Evolutionary conservation across 2,797 vertebrate species (phyloP).

Genomic region (Hippoglossus hippoglossus): DNA sequence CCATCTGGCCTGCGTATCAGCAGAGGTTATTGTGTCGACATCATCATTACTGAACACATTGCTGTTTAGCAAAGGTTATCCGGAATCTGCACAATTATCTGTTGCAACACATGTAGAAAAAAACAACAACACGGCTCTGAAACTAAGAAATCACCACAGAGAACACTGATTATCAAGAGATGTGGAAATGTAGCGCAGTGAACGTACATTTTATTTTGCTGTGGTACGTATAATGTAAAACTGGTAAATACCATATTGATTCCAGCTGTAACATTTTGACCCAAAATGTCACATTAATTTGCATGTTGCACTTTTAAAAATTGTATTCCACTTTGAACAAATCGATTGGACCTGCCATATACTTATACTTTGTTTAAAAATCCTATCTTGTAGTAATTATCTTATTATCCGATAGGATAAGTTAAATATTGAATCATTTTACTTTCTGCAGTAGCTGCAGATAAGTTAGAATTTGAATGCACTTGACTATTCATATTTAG

Average conservation of each 20-base stretch:
- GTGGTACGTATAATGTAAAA: no score
- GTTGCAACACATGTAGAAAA: constrained; percentile 55
- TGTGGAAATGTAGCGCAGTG: neutral
- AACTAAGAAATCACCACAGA: constrained; percentile 30
- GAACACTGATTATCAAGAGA: neutral
- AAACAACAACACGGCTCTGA: constrained; percentile 25
- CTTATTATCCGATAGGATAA: no score
- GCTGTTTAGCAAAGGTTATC: constrained; percentile 78
- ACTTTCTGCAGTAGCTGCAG: no score
- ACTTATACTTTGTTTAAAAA: no score
- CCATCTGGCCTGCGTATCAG: constrained; percentile 82
- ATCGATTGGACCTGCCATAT: no score
- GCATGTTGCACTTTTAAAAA: no score
- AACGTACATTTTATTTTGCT: no score
- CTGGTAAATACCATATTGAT: neutral
- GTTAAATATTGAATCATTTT: no score
- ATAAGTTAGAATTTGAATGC: no score
- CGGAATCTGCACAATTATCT: constrained; percentile 67
- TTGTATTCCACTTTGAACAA: no score
- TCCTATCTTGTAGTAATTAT: no score
- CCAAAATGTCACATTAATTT: neutral
- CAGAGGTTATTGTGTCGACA: constrained; percentile 82
- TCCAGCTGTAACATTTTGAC: neutral
- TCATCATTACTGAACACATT: constrained; percentile 82
- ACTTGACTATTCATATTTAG: no score